Conservation (phyloP, 2,888 invertebrate species). For the Pammene fasciana region DNA sequence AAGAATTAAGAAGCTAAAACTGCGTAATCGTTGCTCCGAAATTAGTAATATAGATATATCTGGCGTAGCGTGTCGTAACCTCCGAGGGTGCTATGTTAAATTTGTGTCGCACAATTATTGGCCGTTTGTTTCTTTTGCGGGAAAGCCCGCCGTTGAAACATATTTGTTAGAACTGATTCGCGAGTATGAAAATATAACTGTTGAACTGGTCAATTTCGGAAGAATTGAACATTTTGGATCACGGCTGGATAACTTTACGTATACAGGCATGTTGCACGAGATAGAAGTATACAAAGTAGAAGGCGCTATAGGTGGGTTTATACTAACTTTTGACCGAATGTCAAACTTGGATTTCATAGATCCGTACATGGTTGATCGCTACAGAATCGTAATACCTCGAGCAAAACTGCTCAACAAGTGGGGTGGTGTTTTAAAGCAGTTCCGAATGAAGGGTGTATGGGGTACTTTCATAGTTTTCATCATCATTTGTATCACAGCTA, state of each 20-base stretch:
- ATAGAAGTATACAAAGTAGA: conserved; percentile 48
- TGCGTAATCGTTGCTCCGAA: conserved; percentile 5
- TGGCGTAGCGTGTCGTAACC: not conserved
- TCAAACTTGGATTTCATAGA: conserved; percentile 38
- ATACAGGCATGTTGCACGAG: conserved; percentile 46
- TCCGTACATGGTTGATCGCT: conserved; percentile 41
- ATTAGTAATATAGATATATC: not conserved
- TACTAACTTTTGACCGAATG: conserved; percentile 25
- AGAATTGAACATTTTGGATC: conserved; percentile 50
- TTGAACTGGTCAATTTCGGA: conserved; percentile 47
- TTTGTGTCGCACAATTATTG: conserved; percentile 48
- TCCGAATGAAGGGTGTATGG: conserved; percentile 16
- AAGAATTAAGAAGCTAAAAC: conserved; percentile 1
- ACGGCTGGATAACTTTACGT: conserved; percentile 44
- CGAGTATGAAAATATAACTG: conserved; percentile 44
- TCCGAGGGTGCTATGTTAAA: conserved; percentile 45
- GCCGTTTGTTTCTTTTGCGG: conserved; percentile 51
- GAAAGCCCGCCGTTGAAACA: conserved; percentile 48
- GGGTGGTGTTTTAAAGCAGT: conserved; percentile 5
- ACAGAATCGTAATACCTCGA: conserved; percentile 32
- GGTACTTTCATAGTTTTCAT: conserved; percentile 44
- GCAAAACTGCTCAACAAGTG: conserved; percentile 39
- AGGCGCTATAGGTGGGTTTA: conserved; percentile 52
- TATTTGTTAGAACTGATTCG: conserved; percentile 47
- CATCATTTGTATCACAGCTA: conserved; percentile 46